These are phyloP conservation scores for Tragelaphus eurycerus DNA, from an alignment of 2,797 vertebrate genomes.

Conservation along the genomic window DNA sequence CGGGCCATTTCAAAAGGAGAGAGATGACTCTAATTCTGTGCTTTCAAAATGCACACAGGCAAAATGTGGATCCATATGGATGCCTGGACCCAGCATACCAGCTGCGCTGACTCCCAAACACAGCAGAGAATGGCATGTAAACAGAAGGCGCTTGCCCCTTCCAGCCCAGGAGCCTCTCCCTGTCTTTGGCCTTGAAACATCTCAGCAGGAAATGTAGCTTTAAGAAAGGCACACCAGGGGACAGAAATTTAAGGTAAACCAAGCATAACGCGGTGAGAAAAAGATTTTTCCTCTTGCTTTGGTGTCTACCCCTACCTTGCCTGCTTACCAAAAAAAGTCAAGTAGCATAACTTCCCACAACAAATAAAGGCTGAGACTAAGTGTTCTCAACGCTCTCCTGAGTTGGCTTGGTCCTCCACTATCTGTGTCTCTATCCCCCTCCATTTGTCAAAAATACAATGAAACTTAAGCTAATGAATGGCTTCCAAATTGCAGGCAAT, in stretches of 20 bases:
- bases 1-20: slow-evolving; percentile 80
- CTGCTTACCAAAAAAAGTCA: neutral
- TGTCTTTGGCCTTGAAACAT: slow-evolving; percentile 76
- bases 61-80: slow-evolving; percentile 79
- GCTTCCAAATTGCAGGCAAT: neutral
- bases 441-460: neutral
- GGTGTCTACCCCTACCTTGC: neutral
- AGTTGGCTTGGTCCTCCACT: neutral
- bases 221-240: slow-evolving; percentile 64
- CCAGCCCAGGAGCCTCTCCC: slow-evolving; percentile 71
- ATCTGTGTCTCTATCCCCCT: neutral
- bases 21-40: slow-evolving; percentile 83
- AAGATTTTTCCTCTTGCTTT: neutral
- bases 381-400: neutral
- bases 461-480: neutral
- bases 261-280: slow-evolving; percentile 71
- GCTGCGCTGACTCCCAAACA: slow-evolving; percentile 71
- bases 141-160: slow-evolving; percentile 74
- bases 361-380: neutral
- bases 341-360: neutral
- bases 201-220: slow-evolving; percentile 79
- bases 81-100: slow-evolving; percentile 76
- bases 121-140: slow-evolving; percentile 78
- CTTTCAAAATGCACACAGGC: slow-evolving; percentile 79
- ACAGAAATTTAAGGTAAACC: slow-evolving; percentile 78